Conservation (phyloP, 2,797 vertebrate genomes). For the Decapterus maruadsi region DNA sequence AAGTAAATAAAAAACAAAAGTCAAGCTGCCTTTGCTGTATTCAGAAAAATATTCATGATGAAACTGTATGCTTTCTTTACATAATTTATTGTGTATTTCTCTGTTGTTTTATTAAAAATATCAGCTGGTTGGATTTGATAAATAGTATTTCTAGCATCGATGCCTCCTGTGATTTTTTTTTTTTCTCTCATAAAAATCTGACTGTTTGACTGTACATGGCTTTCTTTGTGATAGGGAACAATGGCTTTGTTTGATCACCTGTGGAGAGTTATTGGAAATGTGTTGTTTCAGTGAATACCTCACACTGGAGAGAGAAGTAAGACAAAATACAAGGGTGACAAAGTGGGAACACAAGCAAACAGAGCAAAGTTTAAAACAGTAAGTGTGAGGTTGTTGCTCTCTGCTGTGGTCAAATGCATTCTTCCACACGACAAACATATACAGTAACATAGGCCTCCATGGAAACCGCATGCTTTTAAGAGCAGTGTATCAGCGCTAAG, state of each 20-base stretch:
- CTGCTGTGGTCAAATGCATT: conserved; percentile 9
- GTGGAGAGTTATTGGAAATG: not conserved
- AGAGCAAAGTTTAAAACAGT: not conserved
- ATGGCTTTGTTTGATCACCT: conserved; percentile 16
- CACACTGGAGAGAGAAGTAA: not conserved
- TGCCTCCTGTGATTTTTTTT: conserved; percentile 33
- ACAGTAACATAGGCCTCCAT: conserved; percentile 19
- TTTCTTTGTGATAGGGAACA: conserved; percentile 13
- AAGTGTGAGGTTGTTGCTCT: conserved; percentile 7
- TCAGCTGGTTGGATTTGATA: conserved; percentile 72
- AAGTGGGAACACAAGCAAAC: not conserved
- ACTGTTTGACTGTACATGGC: not conserved
- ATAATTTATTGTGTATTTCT: conserved; percentile 81
- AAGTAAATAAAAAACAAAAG: conserved; percentile 8
- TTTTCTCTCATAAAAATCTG: conserved; percentile 13
- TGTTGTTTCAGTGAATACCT: not conserved
- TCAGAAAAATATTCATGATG: conserved; percentile 58
- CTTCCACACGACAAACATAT: not conserved
- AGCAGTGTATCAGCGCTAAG: conserved; percentile 8
- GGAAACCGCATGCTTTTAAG: conserved; percentile 30
- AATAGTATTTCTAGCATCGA: conserved; percentile 76
- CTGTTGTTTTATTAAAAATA: conserved; percentile 74
- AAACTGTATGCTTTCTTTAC: conserved; percentile 67
- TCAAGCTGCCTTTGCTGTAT: conserved; percentile 51
- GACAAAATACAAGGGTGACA: not conserved